phyloP scores from a whole-genome alignment of 2,797 vertebrate genomes.

The Ctenosaura bakeri region DNA sequence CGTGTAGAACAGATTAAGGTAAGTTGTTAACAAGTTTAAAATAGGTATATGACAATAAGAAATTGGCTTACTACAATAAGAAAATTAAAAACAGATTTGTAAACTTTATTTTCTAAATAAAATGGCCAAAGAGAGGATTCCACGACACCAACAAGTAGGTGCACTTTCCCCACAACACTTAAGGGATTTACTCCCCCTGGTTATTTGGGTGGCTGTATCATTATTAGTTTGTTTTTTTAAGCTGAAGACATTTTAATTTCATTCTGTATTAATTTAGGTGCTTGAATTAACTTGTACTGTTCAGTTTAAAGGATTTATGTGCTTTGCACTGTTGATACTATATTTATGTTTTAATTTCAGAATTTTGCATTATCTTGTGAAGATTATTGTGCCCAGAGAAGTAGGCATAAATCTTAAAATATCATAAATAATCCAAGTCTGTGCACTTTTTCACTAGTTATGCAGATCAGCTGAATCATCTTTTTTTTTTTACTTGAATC shows the following conservation, averaged over 20 bases:
- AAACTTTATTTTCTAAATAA: background rate
- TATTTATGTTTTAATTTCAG: background rate
- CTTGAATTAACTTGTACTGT: background rate
- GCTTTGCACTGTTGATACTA: background rate
- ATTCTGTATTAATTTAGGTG: background rate
- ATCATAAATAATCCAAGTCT: too few species aligned
- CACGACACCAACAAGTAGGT: background rate
- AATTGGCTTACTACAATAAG: background rate
- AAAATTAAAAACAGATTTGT: background rate
- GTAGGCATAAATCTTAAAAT: too few species aligned
- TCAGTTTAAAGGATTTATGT: too few species aligned
- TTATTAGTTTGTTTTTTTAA: background rate
- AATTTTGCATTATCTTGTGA: background rate
- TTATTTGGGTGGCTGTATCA: background rate
- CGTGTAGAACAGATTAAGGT: conserved; percentile 98
- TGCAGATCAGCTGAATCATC: too few species aligned
- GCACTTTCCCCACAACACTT: background rate
- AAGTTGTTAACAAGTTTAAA: conserved; percentile 13
- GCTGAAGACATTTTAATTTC: background rate
- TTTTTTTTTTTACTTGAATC: background rate
- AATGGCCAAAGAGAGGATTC: background rate
- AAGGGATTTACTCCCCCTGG: too few species aligned
- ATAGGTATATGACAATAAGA: background rate
- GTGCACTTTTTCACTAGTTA: too few species aligned
- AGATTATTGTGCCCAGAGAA: background rate